Conservation (phyloP, 2,888 invertebrate genomes). For the Phortica magna region DNA sequence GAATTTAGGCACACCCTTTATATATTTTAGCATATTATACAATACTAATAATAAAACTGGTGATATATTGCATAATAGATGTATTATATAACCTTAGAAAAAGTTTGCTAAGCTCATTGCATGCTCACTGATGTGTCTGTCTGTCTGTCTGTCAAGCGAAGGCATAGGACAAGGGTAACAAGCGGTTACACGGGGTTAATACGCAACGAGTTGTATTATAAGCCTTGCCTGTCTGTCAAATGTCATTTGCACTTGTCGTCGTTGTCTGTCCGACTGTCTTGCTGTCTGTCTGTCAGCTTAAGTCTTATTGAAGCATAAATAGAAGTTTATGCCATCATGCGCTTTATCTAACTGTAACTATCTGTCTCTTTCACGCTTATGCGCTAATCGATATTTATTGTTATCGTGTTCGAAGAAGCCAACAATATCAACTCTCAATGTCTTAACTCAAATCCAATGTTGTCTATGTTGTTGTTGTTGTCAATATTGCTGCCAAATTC, state of each 20-base stretch:
- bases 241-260: not conserved
- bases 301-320: slow-evolving; percentile 15
- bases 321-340: slow-evolving; percentile 36
- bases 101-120: not conserved
- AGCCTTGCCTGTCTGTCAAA: not conserved
- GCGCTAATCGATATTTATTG: slow-evolving; percentile 66
- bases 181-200: too few species aligned
- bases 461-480: too few species aligned
- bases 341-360: slow-evolving; percentile 28
- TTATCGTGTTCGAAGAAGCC: slow-evolving; percentile 50
- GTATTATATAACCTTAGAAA: not conserved
- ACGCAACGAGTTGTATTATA: too few species aligned
- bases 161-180: too few species aligned
- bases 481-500: not conserved
- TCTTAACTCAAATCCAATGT: not conserved
- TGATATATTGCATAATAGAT: too few species aligned
- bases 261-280: too few species aligned
- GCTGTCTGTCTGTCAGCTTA: not conserved
- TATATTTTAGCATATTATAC: too few species aligned
- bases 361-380: slow-evolving; percentile 17
- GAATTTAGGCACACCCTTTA: too few species aligned
- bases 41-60: too few species aligned
- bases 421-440: not conserved
- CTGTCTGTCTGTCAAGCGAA: too few species aligned
- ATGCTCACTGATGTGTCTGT: not conserved